Evolutionary conservation across 92 coral and sea anemone species (phyloP).

Genomic region (Porites lobata): DNA sequence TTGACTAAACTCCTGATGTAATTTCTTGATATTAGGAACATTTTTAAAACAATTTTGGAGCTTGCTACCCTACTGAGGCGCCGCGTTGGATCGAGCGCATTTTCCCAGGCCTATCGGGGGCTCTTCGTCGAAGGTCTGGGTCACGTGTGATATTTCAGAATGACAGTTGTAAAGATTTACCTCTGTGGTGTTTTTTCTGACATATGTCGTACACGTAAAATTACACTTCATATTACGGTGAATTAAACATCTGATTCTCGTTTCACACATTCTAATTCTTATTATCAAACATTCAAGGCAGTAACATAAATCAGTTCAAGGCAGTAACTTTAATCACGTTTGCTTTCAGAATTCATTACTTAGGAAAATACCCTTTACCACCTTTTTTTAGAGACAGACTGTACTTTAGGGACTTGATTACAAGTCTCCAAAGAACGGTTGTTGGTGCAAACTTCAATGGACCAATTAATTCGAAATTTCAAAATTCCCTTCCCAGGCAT

Average conservation of each 20-base stretch:
- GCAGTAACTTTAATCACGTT: too few relatives aligned
- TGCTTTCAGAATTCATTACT: too few relatives aligned
- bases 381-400: neutral
- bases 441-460: too few relatives aligned
- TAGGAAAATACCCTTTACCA: too few relatives aligned
- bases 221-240: conserved; percentile 1
- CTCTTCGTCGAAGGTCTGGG: conserved; percentile 7
- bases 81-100: too few relatives aligned
- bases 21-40: neutral
- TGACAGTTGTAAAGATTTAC: neutral
- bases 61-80: neutral
- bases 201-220: neutral
- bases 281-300: neutral
- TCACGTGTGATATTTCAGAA: neutral
- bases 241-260: conserved; percentile 1
- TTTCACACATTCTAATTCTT: neutral
- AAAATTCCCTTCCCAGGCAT: too few relatives aligned
- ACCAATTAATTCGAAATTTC: too few relatives aligned
- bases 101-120: neutral
- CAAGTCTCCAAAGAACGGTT: neutral
- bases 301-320: neutral
- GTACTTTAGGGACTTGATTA: neutral
- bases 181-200: neutral
- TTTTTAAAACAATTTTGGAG: neutral
- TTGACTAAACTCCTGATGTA: neutral